Evolutionary conservation across 2,113 vertebrate genomes (phyloP).

Genomic region (Planiliza haematocheilus): DNA sequence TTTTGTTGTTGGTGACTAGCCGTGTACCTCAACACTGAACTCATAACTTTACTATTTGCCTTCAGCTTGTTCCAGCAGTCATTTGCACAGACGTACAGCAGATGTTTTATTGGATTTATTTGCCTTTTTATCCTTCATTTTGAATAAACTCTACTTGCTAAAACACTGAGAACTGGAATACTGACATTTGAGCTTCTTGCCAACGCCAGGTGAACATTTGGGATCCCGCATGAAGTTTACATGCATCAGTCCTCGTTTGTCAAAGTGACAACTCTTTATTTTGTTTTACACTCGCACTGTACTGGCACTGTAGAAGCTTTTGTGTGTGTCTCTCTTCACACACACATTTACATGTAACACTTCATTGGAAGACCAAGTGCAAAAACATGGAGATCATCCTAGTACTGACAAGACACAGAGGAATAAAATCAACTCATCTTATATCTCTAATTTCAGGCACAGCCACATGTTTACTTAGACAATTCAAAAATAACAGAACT

Average conservation of each 20-base stretch:
- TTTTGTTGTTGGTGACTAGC: constrained; percentile 25
- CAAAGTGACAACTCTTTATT: not conserved
- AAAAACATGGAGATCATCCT: not conserved
- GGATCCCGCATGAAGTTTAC: not conserved
- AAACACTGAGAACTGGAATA: constrained; percentile 13
- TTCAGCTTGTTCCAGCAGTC: constrained; percentile 40
- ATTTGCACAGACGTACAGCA: constrained; percentile 58
- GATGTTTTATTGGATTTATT: constrained; percentile 47
- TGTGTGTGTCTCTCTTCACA: not conserved
- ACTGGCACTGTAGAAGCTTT: not conserved
- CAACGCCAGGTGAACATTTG: not conserved
- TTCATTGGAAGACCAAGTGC: not conserved
- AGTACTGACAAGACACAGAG: not conserved
- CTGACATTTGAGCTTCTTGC: constrained; percentile 7
- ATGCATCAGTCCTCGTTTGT: not conserved
- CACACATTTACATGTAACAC: not conserved
- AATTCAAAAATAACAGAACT: constrained; percentile 1
- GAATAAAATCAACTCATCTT: not conserved
- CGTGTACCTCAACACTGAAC: constrained; percentile 38
- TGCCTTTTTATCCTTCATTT: constrained; percentile 61
- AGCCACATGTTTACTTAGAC: not conserved
- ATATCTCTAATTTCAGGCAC: constrained; percentile 17
- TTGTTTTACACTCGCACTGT: not conserved
- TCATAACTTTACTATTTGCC: constrained; percentile 35
- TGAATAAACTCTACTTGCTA: constrained; percentile 64